These are phyloP conservation scores for Xenus cinereus DNA, from an alignment of 2,113 vertebrate species.

Conservation along the genomic window DNA sequence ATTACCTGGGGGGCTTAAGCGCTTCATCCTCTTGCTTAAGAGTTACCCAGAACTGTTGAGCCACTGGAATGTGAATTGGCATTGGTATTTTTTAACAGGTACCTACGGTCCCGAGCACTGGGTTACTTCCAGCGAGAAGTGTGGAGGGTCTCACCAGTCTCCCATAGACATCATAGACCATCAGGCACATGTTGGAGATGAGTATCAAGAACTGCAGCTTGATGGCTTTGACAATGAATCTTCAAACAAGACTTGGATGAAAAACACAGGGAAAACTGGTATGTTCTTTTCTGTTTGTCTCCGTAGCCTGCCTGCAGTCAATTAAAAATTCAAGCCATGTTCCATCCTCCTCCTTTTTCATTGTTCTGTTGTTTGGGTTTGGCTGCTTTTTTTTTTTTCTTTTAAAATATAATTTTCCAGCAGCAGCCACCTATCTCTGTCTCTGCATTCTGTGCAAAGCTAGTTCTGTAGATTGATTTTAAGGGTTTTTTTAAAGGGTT, in stretches of 20 bases:
- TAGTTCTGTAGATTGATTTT: conserved; percentile 36
- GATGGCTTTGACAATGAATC: conserved; percentile 91
- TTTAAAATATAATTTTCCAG: neutral
- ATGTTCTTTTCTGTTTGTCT: conserved; percentile 1
- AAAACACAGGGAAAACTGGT: conserved; percentile 98
- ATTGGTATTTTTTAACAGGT: conserved; percentile 73
- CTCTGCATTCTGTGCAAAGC: neutral
- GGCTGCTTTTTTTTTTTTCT: neutral
- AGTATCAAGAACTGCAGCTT: conserved; percentile 90
- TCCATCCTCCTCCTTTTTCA: neutral
- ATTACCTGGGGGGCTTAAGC: neutral
- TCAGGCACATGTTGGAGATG: conserved; percentile 80
- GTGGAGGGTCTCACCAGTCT: conserved; percentile 88
- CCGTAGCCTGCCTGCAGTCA: neutral
- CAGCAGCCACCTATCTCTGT: neutral
- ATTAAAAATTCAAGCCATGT: conserved; percentile 39
- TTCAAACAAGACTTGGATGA: conserved; percentile 98
- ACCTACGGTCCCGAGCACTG: conserved; percentile 90
- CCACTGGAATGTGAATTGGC: neutral
- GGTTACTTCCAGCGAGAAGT: conserved; percentile 85
- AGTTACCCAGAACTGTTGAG: neutral
- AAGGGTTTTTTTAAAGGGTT: neutral
- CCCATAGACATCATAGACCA: conserved; percentile 91
- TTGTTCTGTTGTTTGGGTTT: conserved; percentile 39
- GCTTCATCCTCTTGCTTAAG: neutral